Percentiles rank a stretch among this genome's conserved stretches.
phyloP scores from a whole-genome alignment of 2,888 invertebrate genomes.

The Himalopsyche kuldschensis region DNA sequence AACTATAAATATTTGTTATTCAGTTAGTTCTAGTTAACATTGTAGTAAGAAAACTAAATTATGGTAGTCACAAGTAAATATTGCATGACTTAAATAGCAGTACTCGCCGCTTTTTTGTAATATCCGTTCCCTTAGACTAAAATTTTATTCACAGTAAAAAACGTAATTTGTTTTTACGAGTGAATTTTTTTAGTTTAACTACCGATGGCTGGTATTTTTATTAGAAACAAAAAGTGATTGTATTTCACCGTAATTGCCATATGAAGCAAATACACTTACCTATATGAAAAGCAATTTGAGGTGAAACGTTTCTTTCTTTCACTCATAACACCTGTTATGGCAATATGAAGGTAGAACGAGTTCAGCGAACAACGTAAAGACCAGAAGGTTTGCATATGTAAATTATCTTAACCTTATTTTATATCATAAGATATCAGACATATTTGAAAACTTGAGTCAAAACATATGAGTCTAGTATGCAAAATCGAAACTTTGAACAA shows the following conservation, averaged over 20 bases:
- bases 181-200: neutral
- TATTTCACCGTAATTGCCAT: conserved; percentile 16
- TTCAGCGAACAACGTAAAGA: neutral
- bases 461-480: too few species aligned
- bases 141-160: neutral
- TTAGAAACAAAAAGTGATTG: conserved; percentile 28
- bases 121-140: neutral
- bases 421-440: neutral
- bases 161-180: neutral
- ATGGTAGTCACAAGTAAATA: too few species aligned
- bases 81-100: too few species aligned
- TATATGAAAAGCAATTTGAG: neutral
- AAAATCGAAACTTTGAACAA: too few species aligned
- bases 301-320: neutral
- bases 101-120: too few species aligned
- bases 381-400: neutral
- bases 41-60: too few species aligned
- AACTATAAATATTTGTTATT: too few species aligned
- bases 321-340: conserved; percentile 5
- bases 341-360: conserved; percentile 14
- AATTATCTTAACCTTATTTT: neutral
- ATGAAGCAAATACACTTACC: neutral
- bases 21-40: too few species aligned
- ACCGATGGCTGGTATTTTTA: conserved; percentile 14
- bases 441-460: neutral